Conservation (phyloP, 2,888 invertebrate genomes). For the Exephanes ischioxanthus region DNA sequence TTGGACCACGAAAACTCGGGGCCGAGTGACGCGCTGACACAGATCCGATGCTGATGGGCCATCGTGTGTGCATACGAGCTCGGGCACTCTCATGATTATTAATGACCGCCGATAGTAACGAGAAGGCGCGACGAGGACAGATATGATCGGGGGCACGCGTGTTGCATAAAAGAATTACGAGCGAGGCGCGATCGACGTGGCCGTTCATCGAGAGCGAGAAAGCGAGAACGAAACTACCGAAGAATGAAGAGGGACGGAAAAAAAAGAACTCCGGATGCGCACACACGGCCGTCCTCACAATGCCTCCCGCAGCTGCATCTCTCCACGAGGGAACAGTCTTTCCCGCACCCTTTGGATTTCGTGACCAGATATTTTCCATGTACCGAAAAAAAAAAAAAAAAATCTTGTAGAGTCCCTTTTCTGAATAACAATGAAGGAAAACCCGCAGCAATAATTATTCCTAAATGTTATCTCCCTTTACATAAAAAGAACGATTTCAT, state of each 20-base stretch:
- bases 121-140: constrained; percentile 60
- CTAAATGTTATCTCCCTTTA: background rate
- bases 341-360: constrained; percentile 12
- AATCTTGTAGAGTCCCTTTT: background rate
- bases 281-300: constrained; percentile 47
- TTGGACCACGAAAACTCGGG: constrained; percentile 64
- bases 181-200: constrained; percentile 55
- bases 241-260: constrained; percentile 19
- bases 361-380: constrained; percentile 25
- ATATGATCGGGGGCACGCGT: constrained; percentile 78
- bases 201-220: constrained; percentile 28
- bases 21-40: constrained; percentile 66
- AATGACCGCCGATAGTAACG: constrained; percentile 64
- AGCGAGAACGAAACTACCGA: constrained; percentile 28
- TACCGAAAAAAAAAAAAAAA: constrained; percentile 14
- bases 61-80: constrained; percentile 58
- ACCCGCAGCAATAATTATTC: background rate
- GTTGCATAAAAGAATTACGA: constrained; percentile 78
- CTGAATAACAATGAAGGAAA: constrained; percentile 1
- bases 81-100: constrained; percentile 68
- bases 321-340: background rate
- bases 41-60: constrained; percentile 62
- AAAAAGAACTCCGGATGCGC: constrained; percentile 59
- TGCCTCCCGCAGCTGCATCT: constrained; percentile 52
- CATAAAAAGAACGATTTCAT: too few relatives aligned